phyloP scores from a whole-genome alignment of 2,113 vertebrate species.

The Eclectus roratus region DNA sequence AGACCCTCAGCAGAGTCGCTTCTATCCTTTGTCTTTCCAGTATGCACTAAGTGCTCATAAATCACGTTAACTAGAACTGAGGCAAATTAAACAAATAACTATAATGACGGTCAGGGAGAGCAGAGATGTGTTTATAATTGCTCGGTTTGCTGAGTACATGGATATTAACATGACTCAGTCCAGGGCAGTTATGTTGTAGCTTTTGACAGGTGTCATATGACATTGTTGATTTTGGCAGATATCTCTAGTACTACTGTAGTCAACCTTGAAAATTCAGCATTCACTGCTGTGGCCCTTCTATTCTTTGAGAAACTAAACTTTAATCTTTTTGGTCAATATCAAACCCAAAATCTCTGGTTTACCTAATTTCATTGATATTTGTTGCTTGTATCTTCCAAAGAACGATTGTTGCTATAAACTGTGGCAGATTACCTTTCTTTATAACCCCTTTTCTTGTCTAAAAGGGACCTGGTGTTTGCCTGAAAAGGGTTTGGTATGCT shows the following conservation, averaged over 20 bases:
- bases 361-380: neutral
- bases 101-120: neutral
- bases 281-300: neutral
- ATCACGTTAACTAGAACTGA: neutral
- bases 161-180: conserved; percentile 16
- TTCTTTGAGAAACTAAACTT: neutral
- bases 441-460: neutral
- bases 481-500: neutral
- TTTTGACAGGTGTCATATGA: conserved; percentile 17
- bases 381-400: neutral
- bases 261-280: neutral
- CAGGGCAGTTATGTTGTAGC: neutral
- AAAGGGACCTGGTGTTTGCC: neutral
- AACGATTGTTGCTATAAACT: neutral
- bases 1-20: neutral
- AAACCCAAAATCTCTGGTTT: neutral
- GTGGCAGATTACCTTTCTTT: neutral
- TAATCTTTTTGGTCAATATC: neutral
- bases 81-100: neutral
- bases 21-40: neutral
- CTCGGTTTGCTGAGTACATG: neutral
- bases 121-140: neutral
- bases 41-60: neutral
- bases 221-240: conserved; percentile 2
- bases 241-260: neutral